These are phyloP conservation scores for Entomyzon cyanotis DNA, from an alignment of 2,113 vertebrate genomes.

Conservation along the genomic window DNA sequence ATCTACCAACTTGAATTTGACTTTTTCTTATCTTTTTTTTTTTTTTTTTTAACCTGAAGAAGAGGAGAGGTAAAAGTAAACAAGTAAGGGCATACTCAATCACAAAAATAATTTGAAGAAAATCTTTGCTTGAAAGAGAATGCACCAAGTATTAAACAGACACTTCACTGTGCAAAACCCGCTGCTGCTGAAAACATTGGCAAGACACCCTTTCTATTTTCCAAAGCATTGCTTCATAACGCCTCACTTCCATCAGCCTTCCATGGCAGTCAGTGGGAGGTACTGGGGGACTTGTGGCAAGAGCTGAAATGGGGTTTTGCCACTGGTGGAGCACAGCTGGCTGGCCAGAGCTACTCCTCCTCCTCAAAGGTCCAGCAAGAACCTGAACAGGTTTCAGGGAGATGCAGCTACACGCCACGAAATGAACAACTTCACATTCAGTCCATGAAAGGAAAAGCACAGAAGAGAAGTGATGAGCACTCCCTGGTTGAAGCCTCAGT, in stretches of 20 bases:
- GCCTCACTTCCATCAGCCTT: neutral
- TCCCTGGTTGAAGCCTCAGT: neutral
- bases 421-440: neutral
- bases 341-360: neutral
- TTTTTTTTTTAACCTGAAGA: neutral
- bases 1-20: neutral
- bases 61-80: neutral
- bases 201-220: neutral
- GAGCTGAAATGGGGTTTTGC: neutral
- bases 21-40: neutral
- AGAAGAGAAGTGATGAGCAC: neutral
- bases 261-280: neutral
- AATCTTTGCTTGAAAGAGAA: neutral
- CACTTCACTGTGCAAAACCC: neutral
- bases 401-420: rapidly evolving
- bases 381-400: neutral
- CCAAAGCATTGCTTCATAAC: neutral
- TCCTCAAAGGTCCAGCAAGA: neutral
- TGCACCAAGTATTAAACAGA: neutral
- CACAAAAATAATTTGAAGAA: neutral
- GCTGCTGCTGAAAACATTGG: neutral
- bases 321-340: neutral
- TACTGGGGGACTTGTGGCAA: neutral
- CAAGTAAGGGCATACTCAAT: neutral
- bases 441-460: rapidly evolving